Conservation (phyloP, 2,113 vertebrate species). For the Ochotona curzoniae region DNA sequence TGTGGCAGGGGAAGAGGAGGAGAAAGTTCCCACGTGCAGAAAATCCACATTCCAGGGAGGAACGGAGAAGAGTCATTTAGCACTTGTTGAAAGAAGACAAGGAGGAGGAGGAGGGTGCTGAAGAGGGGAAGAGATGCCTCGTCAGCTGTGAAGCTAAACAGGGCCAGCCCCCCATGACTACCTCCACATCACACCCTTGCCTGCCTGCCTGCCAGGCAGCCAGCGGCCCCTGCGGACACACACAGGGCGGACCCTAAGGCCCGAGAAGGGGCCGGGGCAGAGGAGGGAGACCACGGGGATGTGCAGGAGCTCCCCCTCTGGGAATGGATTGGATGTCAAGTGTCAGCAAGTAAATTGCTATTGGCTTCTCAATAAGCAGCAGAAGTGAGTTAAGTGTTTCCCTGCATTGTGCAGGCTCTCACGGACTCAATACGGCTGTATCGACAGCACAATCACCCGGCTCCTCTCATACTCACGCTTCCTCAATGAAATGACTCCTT, state of each 20-base stretch:
- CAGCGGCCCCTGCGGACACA: not conserved
- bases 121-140: not conserved
- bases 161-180: not conserved
- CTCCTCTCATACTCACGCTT: conserved; percentile 88
- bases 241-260: not conserved
- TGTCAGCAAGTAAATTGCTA: conserved; percentile 98
- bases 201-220: not conserved
- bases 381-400: conserved; percentile 91
- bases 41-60: conserved; percentile 38
- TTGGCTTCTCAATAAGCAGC: conserved; percentile 99
- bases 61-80: not conserved
- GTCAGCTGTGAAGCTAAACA: not conserved
- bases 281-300: conserved; percentile 39
- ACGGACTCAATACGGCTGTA: conserved; percentile 95
- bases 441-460: conserved; percentile 98
- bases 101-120: rapidly evolving
- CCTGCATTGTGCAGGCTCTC: conserved; percentile 91
- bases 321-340: conserved; percentile 88
- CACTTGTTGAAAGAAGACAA: conserved; percentile 48
- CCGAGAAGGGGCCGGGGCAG: not conserved
- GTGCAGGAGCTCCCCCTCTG: conserved; percentile 83
- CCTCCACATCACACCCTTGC: not conserved
- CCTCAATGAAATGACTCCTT: conserved; percentile 87
- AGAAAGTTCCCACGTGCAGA: conserved; percentile 17
- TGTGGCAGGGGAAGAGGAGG: conserved; percentile 3